These are phyloP conservation scores for Dendropsophus ebraccatus DNA, from an alignment of 2,113 vertebrate genomes.

Conservation along the genomic window DNA sequence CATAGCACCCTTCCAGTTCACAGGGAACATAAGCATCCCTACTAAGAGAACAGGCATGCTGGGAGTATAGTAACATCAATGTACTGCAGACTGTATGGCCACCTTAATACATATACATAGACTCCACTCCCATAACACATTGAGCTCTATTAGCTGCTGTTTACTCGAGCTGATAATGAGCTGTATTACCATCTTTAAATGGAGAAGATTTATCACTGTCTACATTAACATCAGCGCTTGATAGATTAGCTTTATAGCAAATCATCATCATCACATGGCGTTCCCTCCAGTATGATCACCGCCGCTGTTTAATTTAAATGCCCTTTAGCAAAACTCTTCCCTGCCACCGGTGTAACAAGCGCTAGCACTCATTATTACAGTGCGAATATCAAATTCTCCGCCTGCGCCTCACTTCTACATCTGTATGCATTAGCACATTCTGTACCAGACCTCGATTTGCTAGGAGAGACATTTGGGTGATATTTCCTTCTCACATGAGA, in stretches of 20 bases:
- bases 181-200: neutral
- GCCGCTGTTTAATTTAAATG: conserved; percentile 10
- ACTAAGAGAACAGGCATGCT: too few relatives aligned
- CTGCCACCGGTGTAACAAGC: conserved; percentile 12
- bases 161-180: neutral
- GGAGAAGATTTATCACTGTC: conserved; percentile 12
- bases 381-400: neutral
- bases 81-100: too few relatives aligned
- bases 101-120: too few relatives aligned
- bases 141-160: neutral
- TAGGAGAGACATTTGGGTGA: neutral
- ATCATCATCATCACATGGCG: neutral
- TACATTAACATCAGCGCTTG: neutral
- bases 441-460: neutral
- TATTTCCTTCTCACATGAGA: neutral
- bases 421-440: neutral
- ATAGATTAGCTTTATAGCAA: conserved; percentile 7
- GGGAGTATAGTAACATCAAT: too few relatives aligned
- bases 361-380: neutral
- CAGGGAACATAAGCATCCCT: too few relatives aligned
- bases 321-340: conserved; percentile 28
- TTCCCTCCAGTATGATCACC: neutral
- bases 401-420: neutral
- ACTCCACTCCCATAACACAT: neutral
- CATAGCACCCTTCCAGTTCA: too few relatives aligned